Percentiles rank a stretch among this genome's conserved stretches.
phyloP scores from a whole-genome alignment of 2,113 vertebrate genomes.

The Urocolius indicus region DNA sequence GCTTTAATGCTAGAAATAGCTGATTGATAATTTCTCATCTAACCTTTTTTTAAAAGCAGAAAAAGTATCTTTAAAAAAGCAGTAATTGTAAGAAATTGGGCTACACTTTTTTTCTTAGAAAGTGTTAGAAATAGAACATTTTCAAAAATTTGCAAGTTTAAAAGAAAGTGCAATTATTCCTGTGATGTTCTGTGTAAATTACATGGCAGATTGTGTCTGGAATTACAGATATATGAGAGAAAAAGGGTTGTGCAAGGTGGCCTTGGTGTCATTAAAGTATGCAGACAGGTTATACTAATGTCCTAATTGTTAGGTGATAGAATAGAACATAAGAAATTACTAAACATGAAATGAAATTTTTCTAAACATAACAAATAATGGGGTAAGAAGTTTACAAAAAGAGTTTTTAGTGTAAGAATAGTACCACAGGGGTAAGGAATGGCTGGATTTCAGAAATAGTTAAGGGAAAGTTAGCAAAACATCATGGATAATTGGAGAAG shows the following conservation, averaged over 20 bases:
- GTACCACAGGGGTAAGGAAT: background rate
- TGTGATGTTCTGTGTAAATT: background rate
- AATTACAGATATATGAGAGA: background rate
- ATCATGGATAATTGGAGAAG: background rate
- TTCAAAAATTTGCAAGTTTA: background rate
- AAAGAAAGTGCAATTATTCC: background rate
- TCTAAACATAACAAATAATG: background rate
- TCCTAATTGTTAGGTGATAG: background rate
- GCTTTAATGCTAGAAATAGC: background rate
- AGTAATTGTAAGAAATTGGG: background rate
- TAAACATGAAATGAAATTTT: background rate
- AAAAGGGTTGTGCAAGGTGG: background rate
- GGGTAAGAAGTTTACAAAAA: background rate
- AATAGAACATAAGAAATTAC: background rate
- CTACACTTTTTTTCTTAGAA: background rate
- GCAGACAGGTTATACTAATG: background rate
- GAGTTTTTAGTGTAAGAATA: background rate
- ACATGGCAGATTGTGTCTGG: background rate
- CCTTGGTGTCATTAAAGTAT: background rate
- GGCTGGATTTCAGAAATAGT: background rate
- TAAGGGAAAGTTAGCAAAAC: background rate
- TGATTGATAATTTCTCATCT: slow-evolving; percentile 1
- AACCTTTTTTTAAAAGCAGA: background rate
- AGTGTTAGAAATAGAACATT: background rate
- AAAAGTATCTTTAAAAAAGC: background rate